Evolutionary conservation across 2,797 vertebrate species (phyloP), one percentile per base, ranked within the genome.

Genomic region (Sarcophilus harrisii): DNA sequence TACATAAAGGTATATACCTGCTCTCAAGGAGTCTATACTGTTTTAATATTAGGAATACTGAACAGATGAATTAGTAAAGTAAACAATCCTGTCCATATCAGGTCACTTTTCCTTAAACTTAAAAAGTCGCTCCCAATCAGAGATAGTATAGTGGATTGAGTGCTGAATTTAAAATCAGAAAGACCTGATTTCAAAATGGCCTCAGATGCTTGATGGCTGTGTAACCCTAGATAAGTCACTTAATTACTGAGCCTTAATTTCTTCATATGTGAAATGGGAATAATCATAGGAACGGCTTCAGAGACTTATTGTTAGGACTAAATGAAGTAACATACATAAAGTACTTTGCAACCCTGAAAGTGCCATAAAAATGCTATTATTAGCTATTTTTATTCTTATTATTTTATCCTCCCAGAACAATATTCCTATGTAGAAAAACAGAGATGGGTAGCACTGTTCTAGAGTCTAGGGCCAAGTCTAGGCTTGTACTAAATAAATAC

Each of bases 331-430:
- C 5, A 10, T 24, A 45, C 0, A 81, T 24, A 38, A 52, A 2
- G 38, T 18, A 21, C 38, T 81, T 45, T 45, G 38, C 3, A 45
- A 45, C 49, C 38, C 73, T 24, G 14, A 73, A 38, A 73, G 21
- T 45, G 3, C 73, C 45, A 27, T 87, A 27, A 38, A 49, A 87
- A 49, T 87, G 24, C 38, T 27, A 81, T 81, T 45, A 45, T 87
- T 27, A 49, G 6, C 32, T 27, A 14, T 92, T 92, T 91, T 66
- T 95, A 73, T 91, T 94, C 92, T 21, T 58, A 81, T 95, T 13
- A 93, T 94, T 95, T 92, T 94, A 90, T 92, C 94, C 90, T 93
- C 54, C 94, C 38, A 57, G 94, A 3, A 81, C 3, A 93, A 87
- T 8, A 92, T 32, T 1, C 5, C 91, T 90, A 57, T 24, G 38